Percentiles rank a stretch among this genome's conserved stretches.
These are phyloP conservation scores for Amia ocellicauda DNA, from an alignment of 2,113 vertebrate genomes.

Conservation along the genomic window DNA sequence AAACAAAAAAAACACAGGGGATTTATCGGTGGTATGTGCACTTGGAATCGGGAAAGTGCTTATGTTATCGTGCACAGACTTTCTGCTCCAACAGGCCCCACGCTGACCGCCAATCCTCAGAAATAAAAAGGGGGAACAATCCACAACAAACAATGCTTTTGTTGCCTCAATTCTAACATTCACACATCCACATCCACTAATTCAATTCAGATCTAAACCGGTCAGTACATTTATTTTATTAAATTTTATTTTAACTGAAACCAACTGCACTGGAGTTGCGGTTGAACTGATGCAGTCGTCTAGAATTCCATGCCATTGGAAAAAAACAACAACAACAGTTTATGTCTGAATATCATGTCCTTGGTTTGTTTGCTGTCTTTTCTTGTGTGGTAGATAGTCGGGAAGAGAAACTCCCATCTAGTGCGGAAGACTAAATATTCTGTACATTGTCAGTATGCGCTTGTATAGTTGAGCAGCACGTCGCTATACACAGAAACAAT, in stretches of 20 bases:
- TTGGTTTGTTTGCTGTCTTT: slow-evolving; percentile 12
- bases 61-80: slow-evolving; percentile 54
- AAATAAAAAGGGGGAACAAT: too few species aligned
- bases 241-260: background rate
- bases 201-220: background rate
- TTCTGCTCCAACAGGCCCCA: slow-evolving; percentile 39
- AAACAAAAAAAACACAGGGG: slow-evolving; percentile 26
- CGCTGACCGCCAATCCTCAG: background rate
- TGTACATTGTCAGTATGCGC: slow-evolving; percentile 13
- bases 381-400: slow-evolving; percentile 20
- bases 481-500: slow-evolving; percentile 38
- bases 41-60: slow-evolving; percentile 69
- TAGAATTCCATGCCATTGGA: background rate
- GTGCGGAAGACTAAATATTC: slow-evolving; percentile 10
- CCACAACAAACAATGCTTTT: too few species aligned
- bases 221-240: background rate
- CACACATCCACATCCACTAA: background rate
- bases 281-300: background rate
- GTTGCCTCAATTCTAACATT: too few species aligned
- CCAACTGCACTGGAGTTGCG: background rate
- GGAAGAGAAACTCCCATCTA: slow-evolving; percentile 10
- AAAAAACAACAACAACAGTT: slow-evolving; percentile 14
- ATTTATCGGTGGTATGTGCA: slow-evolving; percentile 53
- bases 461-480: slow-evolving; percentile 50
- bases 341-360: slow-evolving; percentile 7